Conservation (phyloP, 2,797 vertebrate species). For the Clamator glandarius region DNA sequence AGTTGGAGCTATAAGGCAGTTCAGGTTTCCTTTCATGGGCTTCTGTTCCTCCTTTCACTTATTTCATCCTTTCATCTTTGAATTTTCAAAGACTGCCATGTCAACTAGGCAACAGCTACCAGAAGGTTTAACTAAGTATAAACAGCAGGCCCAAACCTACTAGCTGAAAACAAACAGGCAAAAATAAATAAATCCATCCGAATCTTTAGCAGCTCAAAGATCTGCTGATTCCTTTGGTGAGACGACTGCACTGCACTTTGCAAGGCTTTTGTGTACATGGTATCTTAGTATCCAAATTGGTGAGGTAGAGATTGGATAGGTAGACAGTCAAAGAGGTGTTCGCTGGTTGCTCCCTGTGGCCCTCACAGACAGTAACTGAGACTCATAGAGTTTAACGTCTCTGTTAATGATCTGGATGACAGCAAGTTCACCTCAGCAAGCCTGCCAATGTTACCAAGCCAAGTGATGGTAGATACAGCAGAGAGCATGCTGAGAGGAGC, state of each 20-base stretch:
- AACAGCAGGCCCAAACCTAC: not conserved
- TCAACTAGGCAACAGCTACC: not conserved
- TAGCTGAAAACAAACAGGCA: not conserved
- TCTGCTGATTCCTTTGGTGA: not conserved
- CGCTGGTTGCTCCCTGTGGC: not conserved
- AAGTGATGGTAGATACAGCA: not conserved
- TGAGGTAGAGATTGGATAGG: not conserved
- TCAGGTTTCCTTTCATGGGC: not conserved
- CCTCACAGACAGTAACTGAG: not conserved
- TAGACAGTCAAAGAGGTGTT: fast-evolving
- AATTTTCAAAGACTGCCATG: not conserved
- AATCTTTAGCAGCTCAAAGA: not conserved
- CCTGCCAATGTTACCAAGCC: not conserved
- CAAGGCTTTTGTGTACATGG: not conserved
- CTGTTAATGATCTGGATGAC: not conserved
- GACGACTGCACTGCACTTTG: not conserved
- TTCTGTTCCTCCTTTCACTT: not conserved
- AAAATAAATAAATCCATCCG: not conserved
- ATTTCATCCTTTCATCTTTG: not conserved
- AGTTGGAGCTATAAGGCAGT: not conserved
- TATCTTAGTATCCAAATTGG: not conserved
- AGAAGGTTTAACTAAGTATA: not conserved
- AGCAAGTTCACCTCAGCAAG: not conserved
- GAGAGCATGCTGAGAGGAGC: not conserved
- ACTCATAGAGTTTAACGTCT: not conserved